Base-by-base conservation (phyloP, 2,888 invertebrate genomes). In the Subacronicta megacephala region DNA sequence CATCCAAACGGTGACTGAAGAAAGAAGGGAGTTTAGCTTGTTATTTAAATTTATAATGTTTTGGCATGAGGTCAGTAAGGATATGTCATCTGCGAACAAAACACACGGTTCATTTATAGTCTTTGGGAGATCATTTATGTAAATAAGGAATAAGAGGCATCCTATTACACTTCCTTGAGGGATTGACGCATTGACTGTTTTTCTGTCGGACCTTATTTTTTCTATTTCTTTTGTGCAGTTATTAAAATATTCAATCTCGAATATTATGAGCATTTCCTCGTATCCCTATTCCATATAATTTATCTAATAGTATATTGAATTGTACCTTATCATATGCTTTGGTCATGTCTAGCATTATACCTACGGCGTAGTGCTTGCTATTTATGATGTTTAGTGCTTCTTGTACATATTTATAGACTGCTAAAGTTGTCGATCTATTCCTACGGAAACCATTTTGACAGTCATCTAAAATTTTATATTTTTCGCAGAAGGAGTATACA, bases 401-500 rank as follows among this genome's bases (percentile, higher is more conserved):
- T 18, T 52, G 51, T 9, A 52, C 43, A n/a, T 23, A 52, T 17
- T 38, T 52, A 31, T 52, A 52, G 3, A 43, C 26, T 12, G 49
- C 49, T 10, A 33, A 41, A 5, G n/a, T 41, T 12, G 49, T 41
- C 1, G 49, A 49, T 40, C 33, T 13, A 13, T 51, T 40, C 37
- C 41, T 56, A 5, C 47, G 18, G 37, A 56, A 56, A 9, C 56
- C 49, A 36, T 56, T 37, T 50, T 56, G 56, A 9, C 13, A 13
- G 9, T 56, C 56, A 23, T 50, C 29, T n/a, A 54, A 33, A 16
- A 54, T 29, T 18, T 54, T 17, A 37, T 38, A 54, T 54, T 54
- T 58, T 42, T 52, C 49, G 12, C 47, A 54, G 13, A 54, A 59
- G 7, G 13, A n/a, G 13, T 52, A 43, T 15, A 53, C 18, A 18